These are phyloP conservation scores for Paramisgurnus dabryanus DNA, from an alignment of 2,113 vertebrate genomes.

Conservation along the genomic window DNA sequence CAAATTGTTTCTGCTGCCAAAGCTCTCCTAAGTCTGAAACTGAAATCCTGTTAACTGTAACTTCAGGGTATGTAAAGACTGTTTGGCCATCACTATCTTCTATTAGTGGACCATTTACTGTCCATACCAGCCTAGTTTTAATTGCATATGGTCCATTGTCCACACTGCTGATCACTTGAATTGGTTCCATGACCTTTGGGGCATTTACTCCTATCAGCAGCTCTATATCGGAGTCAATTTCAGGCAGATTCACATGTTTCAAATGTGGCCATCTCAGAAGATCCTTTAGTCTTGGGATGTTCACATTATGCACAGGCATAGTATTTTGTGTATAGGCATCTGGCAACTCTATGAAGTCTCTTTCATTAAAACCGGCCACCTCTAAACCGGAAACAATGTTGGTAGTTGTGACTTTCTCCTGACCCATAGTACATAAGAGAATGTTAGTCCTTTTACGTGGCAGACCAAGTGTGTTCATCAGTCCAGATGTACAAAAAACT, in stretches of 20 bases:
- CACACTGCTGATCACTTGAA: background rate
- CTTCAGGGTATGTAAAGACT: too few species aligned
- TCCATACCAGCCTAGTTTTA: background rate
- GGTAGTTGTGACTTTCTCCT: background rate
- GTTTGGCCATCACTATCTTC: too few species aligned
- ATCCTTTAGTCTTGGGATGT: too few species aligned
- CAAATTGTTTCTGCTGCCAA: background rate
- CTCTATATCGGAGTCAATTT: background rate
- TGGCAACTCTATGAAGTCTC: background rate
- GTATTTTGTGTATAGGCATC: background rate
- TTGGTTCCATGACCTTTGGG: background rate
- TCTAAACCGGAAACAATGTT: background rate
- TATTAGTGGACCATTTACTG: background rate
- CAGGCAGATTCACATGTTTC: background rate
- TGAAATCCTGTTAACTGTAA: too few species aligned
- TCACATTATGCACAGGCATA: too few species aligned
- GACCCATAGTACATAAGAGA: too few species aligned
- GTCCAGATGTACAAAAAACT: background rate
- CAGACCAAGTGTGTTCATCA: background rate
- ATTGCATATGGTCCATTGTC: background rate
- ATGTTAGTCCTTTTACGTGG: too few species aligned
- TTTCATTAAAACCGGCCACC: background rate
- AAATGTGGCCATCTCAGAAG: too few species aligned
- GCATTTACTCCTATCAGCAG: background rate
- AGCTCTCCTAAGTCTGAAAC: background rate